Evolutionary conservation across 2,797 vertebrate species (phyloP), one percentile per base, ranked within the genome.

Genomic region (Sparidentex hasta): DNA sequence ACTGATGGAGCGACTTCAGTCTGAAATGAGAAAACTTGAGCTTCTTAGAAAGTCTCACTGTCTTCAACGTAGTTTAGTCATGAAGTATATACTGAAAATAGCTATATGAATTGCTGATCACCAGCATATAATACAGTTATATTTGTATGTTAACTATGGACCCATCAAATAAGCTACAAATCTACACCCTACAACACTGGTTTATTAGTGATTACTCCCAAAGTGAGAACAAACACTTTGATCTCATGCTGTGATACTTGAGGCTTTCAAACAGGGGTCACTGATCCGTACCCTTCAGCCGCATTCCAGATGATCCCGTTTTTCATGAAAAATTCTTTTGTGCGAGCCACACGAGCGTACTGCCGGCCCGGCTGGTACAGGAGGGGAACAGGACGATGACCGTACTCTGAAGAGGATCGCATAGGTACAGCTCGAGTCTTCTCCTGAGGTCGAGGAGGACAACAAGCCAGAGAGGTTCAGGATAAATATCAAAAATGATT

Each of bases 281-380:
- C 90, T 68, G 94, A 90, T 75, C 95, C 93, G 23, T 95, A 95
- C 64, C 93, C 92, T 1, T 96, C 94, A 25, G 80, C 94, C 67
- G 92, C 16, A 11, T 90, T 91, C 89, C 93, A 90, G 46, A 87
- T 77, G 58, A 95, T 93, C 29, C 94, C 95, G 0, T 96, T 97
- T 91, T 96, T 96, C 71, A 90, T 89, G 44, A 95, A 97, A 84
- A 98, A 96, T 43, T 97, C 97, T 0, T 90, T 83, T 14, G 96
- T 29, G 0, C 78, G 87, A 27, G 90, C 90, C 64, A 94, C 90
- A 0, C 87, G 94, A 4, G 38, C 76, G 1, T 94, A 74, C 38
- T 90, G 93, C 17, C 83, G 80, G 9, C 69, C 87, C 0, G 87
- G 54, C 5, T 90, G 78, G 65, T 95, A 94, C 17, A 90, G 9